Evolutionary conservation across 2,888 invertebrate species (phyloP).

Genomic region (Melinopterus prodromus): DNA sequence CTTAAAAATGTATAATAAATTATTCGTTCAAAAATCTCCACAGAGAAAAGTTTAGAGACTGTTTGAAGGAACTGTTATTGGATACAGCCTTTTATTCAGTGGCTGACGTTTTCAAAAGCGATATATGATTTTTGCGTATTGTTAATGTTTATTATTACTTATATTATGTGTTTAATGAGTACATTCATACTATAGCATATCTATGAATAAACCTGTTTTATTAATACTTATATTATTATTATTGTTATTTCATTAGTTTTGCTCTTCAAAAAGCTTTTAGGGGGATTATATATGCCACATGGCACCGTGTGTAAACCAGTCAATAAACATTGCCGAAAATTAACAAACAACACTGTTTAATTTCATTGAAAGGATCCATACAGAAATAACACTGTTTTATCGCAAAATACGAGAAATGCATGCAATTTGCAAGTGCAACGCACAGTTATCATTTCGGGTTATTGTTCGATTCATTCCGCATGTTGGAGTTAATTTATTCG

Average conservation of each 20-base stretch:
- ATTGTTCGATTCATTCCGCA: not conserved
- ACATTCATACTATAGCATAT: no score
- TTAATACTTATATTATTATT: no score
- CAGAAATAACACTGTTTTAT: not conserved
- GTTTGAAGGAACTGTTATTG: no score
- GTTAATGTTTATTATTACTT: no score
- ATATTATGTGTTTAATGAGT: no score
- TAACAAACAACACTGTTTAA: not conserved
- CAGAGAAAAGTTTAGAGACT: no score
- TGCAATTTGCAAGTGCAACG: not conserved
- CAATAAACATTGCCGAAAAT: not conserved
- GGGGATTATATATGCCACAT: not conserved
- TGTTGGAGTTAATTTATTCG: not conserved
- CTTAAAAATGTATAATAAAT: no score
- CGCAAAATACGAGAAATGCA: not conserved
- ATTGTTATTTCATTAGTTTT: not conserved
- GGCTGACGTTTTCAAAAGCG: no score
- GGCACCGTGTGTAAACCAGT: not conserved
- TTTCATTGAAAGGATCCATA: not conserved
- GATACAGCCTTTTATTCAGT: no score
- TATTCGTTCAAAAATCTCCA: no score
- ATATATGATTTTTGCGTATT: no score
- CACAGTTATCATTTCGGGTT: not conserved
- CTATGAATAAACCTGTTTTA: no score
- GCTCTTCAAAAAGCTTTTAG: not conserved